These are phyloP conservation scores for Anarrhichthys ocellatus DNA, from an alignment of 2,113 vertebrate species.

Conservation along the genomic window DNA sequence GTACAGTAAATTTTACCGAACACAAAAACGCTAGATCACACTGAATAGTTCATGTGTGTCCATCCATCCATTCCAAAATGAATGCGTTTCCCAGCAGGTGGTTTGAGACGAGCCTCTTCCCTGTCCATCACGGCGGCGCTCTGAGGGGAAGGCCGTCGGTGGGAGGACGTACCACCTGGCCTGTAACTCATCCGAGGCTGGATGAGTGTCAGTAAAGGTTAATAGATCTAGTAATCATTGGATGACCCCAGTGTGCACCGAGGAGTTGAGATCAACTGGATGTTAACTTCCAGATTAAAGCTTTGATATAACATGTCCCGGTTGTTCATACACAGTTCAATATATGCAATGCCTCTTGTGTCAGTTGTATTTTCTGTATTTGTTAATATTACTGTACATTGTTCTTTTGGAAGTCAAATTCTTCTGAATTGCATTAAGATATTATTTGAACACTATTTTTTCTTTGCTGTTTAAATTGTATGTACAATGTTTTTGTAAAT, in stretches of 20 bases:
- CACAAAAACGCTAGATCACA: slow-evolving; percentile 12
- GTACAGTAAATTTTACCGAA: background rate
- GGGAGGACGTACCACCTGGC: slow-evolving; percentile 62
- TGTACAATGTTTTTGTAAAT: background rate
- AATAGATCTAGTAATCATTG: slow-evolving; percentile 58
- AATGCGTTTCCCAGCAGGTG: slow-evolving; percentile 45
- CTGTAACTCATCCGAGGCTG: slow-evolving; percentile 58
- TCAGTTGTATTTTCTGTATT: background rate
- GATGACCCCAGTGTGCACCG: slow-evolving; percentile 30
- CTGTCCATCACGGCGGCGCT: slow-evolving; percentile 36
- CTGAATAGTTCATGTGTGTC: slow-evolving; percentile 33
- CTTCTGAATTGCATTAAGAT: background rate
- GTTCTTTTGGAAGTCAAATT: background rate
- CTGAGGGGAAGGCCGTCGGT: slow-evolving; percentile 44
- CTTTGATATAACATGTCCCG: background rate
- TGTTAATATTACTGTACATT: background rate
- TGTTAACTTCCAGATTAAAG: slow-evolving; percentile 23
- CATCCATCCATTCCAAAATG: slow-evolving; percentile 40
- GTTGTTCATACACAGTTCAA: background rate
- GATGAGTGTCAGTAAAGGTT: slow-evolving; percentile 67
- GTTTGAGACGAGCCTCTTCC: slow-evolving; percentile 43
- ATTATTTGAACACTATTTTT: background rate
- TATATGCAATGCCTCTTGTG: no score
- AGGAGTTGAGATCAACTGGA: slow-evolving; percentile 22
- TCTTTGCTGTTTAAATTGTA: background rate